phyloP scores from a whole-genome alignment of 2,888 invertebrate genomes.

The Aphidius colemani region DNA sequence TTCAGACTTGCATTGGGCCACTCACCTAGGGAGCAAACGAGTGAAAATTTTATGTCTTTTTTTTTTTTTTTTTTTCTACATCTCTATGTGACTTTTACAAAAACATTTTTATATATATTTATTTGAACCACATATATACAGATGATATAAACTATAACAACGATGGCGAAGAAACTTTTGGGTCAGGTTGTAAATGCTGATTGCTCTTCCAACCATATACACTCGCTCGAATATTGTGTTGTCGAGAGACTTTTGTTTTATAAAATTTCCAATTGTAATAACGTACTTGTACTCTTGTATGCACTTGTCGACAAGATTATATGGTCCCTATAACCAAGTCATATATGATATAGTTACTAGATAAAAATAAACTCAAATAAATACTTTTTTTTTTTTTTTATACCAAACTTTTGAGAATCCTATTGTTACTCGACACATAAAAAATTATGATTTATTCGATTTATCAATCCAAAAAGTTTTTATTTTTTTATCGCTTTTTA shows the following conservation, averaged over 20 bases:
- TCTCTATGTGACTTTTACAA: background rate
- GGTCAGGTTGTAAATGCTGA: conserved; percentile 52
- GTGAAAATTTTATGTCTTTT: conserved; percentile 3
- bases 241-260: background rate
- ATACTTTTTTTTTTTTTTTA: background rate
- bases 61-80: background rate
- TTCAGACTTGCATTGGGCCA: too few relatives aligned
- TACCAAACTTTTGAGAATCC: background rate
- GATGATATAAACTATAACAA: conserved; percentile 13
- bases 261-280: background rate
- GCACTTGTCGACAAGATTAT: conserved; percentile 6
- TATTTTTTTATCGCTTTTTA: conserved; percentile 7
- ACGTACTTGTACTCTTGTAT: background rate
- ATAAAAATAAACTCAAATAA: conserved; percentile 8
- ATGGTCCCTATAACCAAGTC: background rate
- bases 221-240: conserved; percentile 32
- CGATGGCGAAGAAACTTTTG: conserved; percentile 44
- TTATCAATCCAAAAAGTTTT: conserved; percentile 5
- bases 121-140: conserved; percentile 5
- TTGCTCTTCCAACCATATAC: conserved; percentile 45
- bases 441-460: conserved; percentile 16
- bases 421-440: conserved; percentile 21
- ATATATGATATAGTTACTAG: background rate
- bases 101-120: too few relatives aligned
- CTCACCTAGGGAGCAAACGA: conserved; percentile 27